A percentile compares a stretch with the other conserved stretches of the same genome.
These are phyloP conservation scores for Drosophila ananassae DNA, from an alignment of 1,140 invertebrate species.

Conservation along the genomic window DNA sequence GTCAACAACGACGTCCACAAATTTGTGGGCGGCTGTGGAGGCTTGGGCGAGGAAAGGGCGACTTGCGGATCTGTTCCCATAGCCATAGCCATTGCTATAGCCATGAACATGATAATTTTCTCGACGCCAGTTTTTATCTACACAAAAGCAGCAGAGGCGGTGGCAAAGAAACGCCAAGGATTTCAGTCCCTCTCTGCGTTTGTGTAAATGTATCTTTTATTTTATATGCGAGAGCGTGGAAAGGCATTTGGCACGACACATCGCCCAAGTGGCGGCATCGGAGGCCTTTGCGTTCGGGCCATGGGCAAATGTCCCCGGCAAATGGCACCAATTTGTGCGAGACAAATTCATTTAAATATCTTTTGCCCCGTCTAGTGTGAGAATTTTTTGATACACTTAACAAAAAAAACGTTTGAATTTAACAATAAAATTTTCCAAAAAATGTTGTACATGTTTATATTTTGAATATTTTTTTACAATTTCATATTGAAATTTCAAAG, in stretches of 20 bases:
- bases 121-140: conserved; percentile 81
- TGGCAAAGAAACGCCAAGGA: conserved; percentile 40
- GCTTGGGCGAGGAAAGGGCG: not conserved
- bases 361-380: conserved; percentile 42
- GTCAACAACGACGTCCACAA: conserved; percentile 44
- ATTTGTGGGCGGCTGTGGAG: conserved; percentile 34
- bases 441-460: not conserved
- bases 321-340: conserved; percentile 81
- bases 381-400: conserved; percentile 11
- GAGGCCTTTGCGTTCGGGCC: conserved; percentile 29
- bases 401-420: conserved; percentile 2
- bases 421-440: too few relatives aligned
- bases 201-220: conserved; percentile 82
- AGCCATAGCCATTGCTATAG: conserved; percentile 47
- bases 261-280: conserved; percentile 73
- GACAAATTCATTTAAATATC: conserved; percentile 83
- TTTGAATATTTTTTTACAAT: too few relatives aligned
- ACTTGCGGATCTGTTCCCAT: conserved; percentile 31
- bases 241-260: conserved; percentile 79
- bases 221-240: conserved; percentile 76
- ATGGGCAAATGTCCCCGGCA: conserved; percentile 62
- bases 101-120: conserved; percentile 82
- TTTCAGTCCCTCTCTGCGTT: conserved; percentile 40
- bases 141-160: conserved; percentile 58
- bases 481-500: too few relatives aligned